Evolutionary conservation across 53 echinoderm and acorn worm species (phyloP), one percentile per base, ranked within the genome.

Genomic region (Stichopus horrens): DNA sequence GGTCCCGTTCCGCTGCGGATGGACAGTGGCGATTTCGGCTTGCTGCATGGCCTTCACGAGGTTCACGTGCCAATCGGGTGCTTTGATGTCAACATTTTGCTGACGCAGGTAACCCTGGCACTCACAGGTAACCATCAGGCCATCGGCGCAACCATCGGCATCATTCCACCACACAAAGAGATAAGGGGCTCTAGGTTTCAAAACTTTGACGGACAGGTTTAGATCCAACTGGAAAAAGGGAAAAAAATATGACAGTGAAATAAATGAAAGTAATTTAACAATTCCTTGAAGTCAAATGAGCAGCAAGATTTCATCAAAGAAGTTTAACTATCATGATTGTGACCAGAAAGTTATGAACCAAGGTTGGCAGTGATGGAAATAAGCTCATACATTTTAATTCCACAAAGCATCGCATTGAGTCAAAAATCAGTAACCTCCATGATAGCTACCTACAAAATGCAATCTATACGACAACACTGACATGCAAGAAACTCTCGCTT

Each of bases 121-220:
- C 11, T 21, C 57, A 58, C 81, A 81, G 8, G 81, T 81, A 11
- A 81, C 81, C 22, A 81, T 8, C 16, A 56, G 57, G 19, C 81
- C 81, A 21, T 81, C 81, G 1, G 22, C 81, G 57, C 58, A 10
- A 81, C 23, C 81, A 56, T 54, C 23, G 4, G 55, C 16, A 16
- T 81, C 55, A 13, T 81, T 81, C 23, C 56, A 54, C 81, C 81
- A 81, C 2, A 58, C 58, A 7, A 81, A 81, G 54, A 81, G 81
- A 57, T 57, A 21, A 55, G 81, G 81, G 6, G 81, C 56, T 21
- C 20, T 20, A 54, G 11, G 54, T 7, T 81, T 53, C 58, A 81
- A 53, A 18, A 81, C 81, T 56, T 56, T 55, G 13, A 81, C 57
- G 4, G 19, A 58, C 19, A 81, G 8, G 57, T 58, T 14, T 21